Base-by-base conservation (phyloP, 2,797 vertebrate species). In the Gallinago solitaria region DNA sequence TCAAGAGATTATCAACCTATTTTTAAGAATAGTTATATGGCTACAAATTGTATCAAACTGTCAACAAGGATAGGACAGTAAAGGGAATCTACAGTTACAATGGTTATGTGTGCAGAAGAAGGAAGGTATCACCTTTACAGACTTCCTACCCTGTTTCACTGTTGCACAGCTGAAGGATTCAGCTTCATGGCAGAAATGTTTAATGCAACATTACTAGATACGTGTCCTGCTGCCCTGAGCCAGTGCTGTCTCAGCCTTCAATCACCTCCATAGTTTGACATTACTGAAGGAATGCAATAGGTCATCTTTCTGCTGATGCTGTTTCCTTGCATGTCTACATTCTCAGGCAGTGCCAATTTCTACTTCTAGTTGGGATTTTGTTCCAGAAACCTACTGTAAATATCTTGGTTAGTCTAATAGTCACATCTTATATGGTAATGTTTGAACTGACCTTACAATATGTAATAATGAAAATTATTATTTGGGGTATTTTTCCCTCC, bases 1-100 rank as follows among this genome's bases (percentile, higher is more conserved):
- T 95, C 47, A 57, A 71, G 83, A 86, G 70, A 91, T 80, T 79
- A 89, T 74, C 48, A 87, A 4, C 25, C n/a, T 85, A n/a, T 92
- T 93, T 96, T 93, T 87, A 90, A 90, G 54, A 95, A 61, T 39
- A 47, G 16, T 80, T 83, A 75, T 21, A 8, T 51, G 74, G 60
- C 41, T 71, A 74, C 25, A 84, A 73, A 89, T 74, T 64, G 10
- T 65, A 84, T 75, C 67, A 54, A 67, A 41, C 33, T 79, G 48
- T 73, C 70, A 89, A 70, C n/a, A 28, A 65, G 69, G 74, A 76
- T 1, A 61, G 50, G 43, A 63, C 67, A 43, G 21, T 33, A 56
- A 76, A 9, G 37, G n/a, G 63, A 83, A 51, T 56, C 48, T 87
- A 27, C 0, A 1, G 11, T 79, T 91, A 87, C 56, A 74, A 1